Evolutionary conservation across 1,140 invertebrate genomes (phyloP), one percentile per base, ranked within the genome.

Genomic region (Conus ventricosus): DNA sequence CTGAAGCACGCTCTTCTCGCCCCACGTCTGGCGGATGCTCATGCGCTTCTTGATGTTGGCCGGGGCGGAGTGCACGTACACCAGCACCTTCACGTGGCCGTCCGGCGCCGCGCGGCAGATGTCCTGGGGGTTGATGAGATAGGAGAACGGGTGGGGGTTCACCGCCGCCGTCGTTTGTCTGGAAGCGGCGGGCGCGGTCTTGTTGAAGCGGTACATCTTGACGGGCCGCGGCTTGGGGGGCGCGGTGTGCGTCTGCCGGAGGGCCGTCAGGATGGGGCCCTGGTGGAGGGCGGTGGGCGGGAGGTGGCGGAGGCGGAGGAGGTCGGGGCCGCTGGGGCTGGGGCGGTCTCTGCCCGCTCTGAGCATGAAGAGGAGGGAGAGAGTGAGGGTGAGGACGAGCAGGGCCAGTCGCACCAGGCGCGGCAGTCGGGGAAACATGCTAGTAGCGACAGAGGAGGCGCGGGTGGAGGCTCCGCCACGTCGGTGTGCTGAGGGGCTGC

Each of bases 11-110:
- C 39, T 27, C 17, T 90, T 85, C 25, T 93, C 87, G 0, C 93
- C 94, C 95, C 95, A 95, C 13, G 95, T 95, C 84, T 94, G 90
- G 13, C 95, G 90, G 20, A 95, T 92, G 57, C 90, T 90, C 83
- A 91, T 89, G 23, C 95, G 89, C 83, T 92, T 92, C 75, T 93
- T 92, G n/a, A 91, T 84, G 90, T 95, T 92, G 23, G 83, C 85
- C 13, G 94, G 93, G 2, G 94, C 90, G 1, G 92, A 88, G 80
- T 95, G 94, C 63, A 95, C 91, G 89, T 94, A 94, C 39, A 93
- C 89, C 25, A 95, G 76, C 57, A 93, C 51, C 81, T 90, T 92
- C 51, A 92, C 81, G 54, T 80, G 63, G 51, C 75, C 53, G n/a
- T 57, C 85, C 5, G 39, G n/a, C 5, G 51, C 75, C 4, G 27